These are phyloP conservation scores for Drosophila ironensis DNA, from an alignment of 1,140 invertebrate genomes.

Conservation along the genomic window DNA sequence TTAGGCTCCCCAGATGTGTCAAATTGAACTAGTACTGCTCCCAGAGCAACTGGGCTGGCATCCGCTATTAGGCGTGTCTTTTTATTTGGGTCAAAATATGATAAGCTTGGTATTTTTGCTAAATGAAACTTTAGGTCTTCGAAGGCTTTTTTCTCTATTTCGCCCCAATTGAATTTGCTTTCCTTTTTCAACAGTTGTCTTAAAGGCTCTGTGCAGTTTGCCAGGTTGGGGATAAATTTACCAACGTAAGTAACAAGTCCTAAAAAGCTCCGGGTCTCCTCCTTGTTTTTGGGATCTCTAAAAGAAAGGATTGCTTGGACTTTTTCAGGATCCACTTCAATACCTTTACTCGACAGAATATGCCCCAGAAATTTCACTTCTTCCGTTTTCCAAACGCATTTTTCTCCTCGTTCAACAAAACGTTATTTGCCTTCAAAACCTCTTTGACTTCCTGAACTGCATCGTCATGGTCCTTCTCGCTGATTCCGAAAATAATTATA, in stretches of 20 bases:
- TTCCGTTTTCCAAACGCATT: slow-evolving; percentile 29
- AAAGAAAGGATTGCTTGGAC: slow-evolving; percentile 7
- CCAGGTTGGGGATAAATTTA: too few species aligned
- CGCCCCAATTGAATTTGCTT: slow-evolving; percentile 7
- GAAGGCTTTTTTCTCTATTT: not conserved
- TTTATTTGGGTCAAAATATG: too few species aligned
- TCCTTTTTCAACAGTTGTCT: slow-evolving; percentile 10
- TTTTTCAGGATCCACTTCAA: slow-evolving; percentile 11
- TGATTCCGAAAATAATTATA: slow-evolving; percentile 23
- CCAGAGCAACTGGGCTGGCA: not conserved
- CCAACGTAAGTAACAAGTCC: too few species aligned
- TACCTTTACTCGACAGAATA: too few species aligned
- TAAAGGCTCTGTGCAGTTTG: slow-evolving; percentile 6
- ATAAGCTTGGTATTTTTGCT: not conserved
- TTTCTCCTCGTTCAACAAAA: too few species aligned
- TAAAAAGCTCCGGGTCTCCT: too few species aligned
- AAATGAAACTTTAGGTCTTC: not conserved
- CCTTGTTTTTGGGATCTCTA: slow-evolving; percentile 8
- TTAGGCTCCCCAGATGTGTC: too few species aligned
- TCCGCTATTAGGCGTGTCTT: not conserved
- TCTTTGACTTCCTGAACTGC: slow-evolving; percentile 44
- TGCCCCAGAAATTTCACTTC: too few species aligned
- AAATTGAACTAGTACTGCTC: not conserved
- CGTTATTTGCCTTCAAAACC: too few species aligned
- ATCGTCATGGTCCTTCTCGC: slow-evolving; percentile 48